A percentile compares a stretch with the other conserved stretches of the same genome.
Evolutionary conservation across 2,113 vertebrate genomes (phyloP).

Genomic region (Naja naja): DNA sequence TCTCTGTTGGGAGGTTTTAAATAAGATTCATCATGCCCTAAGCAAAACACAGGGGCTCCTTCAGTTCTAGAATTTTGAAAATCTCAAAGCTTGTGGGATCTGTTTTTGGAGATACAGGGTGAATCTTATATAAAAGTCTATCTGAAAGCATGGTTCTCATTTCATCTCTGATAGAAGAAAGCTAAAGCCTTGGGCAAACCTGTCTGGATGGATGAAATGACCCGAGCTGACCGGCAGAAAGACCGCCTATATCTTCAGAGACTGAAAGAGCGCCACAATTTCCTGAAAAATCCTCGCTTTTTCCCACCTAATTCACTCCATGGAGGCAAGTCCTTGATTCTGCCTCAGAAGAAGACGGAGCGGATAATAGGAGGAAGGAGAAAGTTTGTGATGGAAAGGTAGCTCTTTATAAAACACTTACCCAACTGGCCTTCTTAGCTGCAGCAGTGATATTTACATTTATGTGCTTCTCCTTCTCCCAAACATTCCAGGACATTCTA

Average conservation of each 20-base stretch:
- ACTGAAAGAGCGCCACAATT: slow-evolving; percentile 69
- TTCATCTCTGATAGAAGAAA: slow-evolving; percentile 58
- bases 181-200: slow-evolving; percentile 34
- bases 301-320: slow-evolving; percentile 70
- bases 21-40: neutral
- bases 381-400: slow-evolving; percentile 67
- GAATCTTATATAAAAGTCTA: neutral
- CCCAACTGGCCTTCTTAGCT: neutral
- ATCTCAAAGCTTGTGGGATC: neutral
- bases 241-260: slow-evolving; percentile 59
- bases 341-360: slow-evolving; percentile 59
- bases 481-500: neutral
- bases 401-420: slow-evolving; percentile 4
- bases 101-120: neutral
- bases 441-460: neutral
- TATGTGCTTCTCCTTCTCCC: neutral
- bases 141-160: slow-evolving; percentile 13
- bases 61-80: neutral
- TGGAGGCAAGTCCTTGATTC: slow-evolving; percentile 78
- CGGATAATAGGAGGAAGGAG: slow-evolving; percentile 31
- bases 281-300: slow-evolving; percentile 85
- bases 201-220: slow-evolving; percentile 57
- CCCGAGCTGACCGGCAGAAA: slow-evolving; percentile 49
- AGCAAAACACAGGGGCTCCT: neutral
- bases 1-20: neutral